Evolutionary conservation across 1,140 invertebrate genomes (phyloP), one percentile per base, ranked within the genome.

Genomic region (Rhagoletis zephyria): DNA sequence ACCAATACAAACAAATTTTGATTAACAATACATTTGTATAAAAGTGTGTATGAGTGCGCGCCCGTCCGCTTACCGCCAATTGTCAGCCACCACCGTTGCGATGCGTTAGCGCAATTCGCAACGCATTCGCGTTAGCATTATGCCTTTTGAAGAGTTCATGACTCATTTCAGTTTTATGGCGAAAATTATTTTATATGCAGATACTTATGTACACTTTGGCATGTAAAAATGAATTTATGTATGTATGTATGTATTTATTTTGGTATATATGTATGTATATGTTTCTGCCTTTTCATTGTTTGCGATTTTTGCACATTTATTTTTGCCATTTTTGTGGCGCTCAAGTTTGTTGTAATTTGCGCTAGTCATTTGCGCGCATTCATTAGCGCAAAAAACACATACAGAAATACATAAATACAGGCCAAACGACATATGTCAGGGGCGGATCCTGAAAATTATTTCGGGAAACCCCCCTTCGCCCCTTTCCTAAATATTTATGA

Each of bases 151-250:
- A 56, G 64, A 87, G 40, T 87, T 87, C 86, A 87, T 87, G 86
- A 87, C 42, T 87, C 86, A 87, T 67, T 87, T 87, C 42, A 45
- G 30, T 87, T 87, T 87, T 87, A 87, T 87, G 64, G 86, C 86
- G 64, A 87, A 87, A 87, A 87, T 87, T 87, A 59, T 86, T 67
- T 19, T 87, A 59, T 87, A 60, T 12, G 4, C 0, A 16, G 9
- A 4, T 10, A 85, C 19, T 14, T 40, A 85, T 77, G 16, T 56
- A 48, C 74, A 51, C 12, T 5, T 81, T 12, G 7, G 16, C 40
- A 74, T 40, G 7, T 74, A 19, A 3, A 5, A 40, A 74, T 74
- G n/a, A 4, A 74, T 65, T 16, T 81, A 81, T 16, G 51, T 74
- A 42, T 40, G 45, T 74, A 74, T 14, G 4, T 74, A 74, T 74